phyloP scores from a whole-genome alignment of 2,797 vertebrate species.

The Platalea minor region DNA sequence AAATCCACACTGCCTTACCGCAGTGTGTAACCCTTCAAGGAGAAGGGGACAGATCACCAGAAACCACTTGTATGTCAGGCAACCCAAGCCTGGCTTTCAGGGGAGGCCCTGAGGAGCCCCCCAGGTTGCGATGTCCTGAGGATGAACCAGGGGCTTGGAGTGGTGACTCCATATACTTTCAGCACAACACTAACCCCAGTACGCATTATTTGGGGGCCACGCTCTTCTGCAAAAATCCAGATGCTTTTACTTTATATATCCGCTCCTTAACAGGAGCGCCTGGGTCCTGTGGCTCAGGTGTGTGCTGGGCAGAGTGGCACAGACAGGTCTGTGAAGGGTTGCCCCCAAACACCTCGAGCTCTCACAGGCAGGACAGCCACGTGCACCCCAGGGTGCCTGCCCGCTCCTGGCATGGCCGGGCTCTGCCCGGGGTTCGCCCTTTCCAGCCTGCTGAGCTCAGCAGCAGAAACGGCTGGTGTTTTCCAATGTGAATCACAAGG shows the following conservation, averaged over 20 bases:
- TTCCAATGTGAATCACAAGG: background rate
- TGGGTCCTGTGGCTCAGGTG: background rate
- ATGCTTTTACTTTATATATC: background rate
- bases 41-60: background rate
- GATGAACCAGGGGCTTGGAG: background rate
- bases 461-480: background rate
- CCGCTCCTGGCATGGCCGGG: accelerated
- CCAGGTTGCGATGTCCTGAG: background rate
- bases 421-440: background rate
- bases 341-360: background rate
- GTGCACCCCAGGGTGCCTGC: accelerated
- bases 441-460: background rate
- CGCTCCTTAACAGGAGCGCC: accelerated
- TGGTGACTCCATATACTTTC: background rate
- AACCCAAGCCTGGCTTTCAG: background rate
- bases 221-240: background rate
- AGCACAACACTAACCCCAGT: accelerated
- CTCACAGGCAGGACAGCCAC: accelerated
- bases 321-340: background rate
- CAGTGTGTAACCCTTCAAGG: background rate
- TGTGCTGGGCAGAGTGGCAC: background rate
- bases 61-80: background rate
- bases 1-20: background rate
- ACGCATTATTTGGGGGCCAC: accelerated
- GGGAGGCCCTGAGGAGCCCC: background rate